Base-by-base conservation (phyloP, 2,797 vertebrate species). In the Acipenser ruthenus region DNA sequence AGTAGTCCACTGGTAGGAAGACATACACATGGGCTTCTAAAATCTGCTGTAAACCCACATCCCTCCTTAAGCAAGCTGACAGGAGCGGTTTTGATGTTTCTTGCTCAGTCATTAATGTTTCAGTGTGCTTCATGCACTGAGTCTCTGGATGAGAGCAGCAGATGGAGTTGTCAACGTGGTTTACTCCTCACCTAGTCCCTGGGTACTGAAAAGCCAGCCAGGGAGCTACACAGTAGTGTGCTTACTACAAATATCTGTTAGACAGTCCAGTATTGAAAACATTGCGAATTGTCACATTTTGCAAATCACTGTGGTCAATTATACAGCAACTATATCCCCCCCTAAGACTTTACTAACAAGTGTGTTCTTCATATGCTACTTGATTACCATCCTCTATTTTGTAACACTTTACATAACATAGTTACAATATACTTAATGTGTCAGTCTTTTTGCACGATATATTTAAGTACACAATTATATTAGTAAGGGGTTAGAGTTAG, bases 111-210 rank as follows among this genome's bases (percentile, higher is more conserved):
- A 1, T 69, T 67, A 67, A 69, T 69, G 66, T 67, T 70, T 67
- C 63, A 67, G 61, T 48, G 67, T 49, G 60, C 62, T 73, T 23
- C 49, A 67, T 68, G 64, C 69, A 67, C 67, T 48, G 56, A 73
- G 71, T 71, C 18, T 23, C 6, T 51, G 68, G 69, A 1, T 0
- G 50, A 56, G 61, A 23, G 66, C 65, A 71, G 72, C 78, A 77
- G 76, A 69, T 47, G 77, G 71, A 51, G 37, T 77, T 76, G 60
- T 84, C 78, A 73, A 68, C 70, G 63, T 13, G 0, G 1, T 70
- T 77, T 49, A 73, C 0, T 23, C 68, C 67, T 63, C 6, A 67
- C 48, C 72, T 68, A 13, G 55, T 10, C 66, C 75, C 74, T 71
- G 56, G 49, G 69, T 1, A 70, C 74, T 75, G 77, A 64, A 65